phyloP scores from a whole-genome alignment of 2,888 invertebrate species.

The Merodon equestris region DNA sequence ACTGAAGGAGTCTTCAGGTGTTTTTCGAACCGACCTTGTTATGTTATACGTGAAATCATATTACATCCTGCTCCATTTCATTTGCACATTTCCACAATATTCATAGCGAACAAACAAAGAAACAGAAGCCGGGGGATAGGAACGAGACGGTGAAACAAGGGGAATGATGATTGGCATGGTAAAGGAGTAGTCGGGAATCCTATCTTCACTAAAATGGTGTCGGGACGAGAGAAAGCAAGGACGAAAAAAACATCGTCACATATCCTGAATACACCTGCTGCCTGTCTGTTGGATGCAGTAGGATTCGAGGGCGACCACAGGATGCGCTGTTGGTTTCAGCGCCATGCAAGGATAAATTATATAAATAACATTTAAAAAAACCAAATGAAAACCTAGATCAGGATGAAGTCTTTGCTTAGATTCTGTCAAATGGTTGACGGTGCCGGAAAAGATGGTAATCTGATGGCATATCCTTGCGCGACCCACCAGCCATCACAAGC shows the following conservation, averaged over 20 bases:
- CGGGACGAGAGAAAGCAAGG: no score
- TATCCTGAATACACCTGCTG: constrained; percentile 7
- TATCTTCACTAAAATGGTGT: no score
- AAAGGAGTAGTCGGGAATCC: no score
- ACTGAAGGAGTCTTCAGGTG: no score
- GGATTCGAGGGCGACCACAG: constrained; percentile 42
- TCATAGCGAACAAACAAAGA: constrained; percentile 44
- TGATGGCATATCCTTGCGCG: constrained; percentile 19
- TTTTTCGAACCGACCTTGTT: no score
- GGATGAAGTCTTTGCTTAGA: constrained; percentile 38
- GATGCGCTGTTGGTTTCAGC: constrained; percentile 50
- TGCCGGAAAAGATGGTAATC: no score
- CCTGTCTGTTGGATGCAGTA: constrained; percentile 24
- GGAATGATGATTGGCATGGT: constrained; percentile 35
- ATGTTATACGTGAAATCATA: constrained; percentile 16
- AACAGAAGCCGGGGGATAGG: constrained; percentile 25
- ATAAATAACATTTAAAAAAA: constrained; percentile 53
- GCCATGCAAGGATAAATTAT: constrained; percentile 47
- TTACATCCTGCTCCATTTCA: constrained; percentile 10
- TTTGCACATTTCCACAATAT: no score
- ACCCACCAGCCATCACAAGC: background rate
- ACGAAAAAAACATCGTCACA: constrained; percentile 23
- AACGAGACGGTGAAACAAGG: constrained; percentile 36
- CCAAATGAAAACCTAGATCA: constrained; percentile 55
- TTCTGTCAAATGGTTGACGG: background rate